These are phyloP conservation scores for Phataginus tricuspis DNA, from an alignment of 2,797 vertebrate genomes.

Conservation along the genomic window DNA sequence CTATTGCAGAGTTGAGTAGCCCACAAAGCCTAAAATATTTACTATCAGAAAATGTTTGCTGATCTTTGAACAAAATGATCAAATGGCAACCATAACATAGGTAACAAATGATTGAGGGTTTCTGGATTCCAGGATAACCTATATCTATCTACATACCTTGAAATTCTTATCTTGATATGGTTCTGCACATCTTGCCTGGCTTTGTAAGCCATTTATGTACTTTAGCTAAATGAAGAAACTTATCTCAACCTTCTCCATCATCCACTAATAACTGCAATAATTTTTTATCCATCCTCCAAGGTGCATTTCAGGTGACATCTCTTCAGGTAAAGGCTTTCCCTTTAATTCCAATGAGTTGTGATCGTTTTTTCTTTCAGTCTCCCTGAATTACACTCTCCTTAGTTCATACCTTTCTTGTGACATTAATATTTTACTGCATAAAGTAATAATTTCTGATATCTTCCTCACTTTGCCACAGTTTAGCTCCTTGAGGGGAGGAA, in stretches of 20 bases:
- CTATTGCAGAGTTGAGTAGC: not conserved
- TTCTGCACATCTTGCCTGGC: not conserved
- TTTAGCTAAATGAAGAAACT: not conserved
- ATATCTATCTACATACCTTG: not conserved
- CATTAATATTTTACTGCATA: constrained; percentile 13
- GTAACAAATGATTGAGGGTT: not conserved
- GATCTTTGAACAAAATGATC: not conserved
- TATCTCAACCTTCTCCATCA: not conserved
- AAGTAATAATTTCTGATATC: not conserved
- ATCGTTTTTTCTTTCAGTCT: not conserved
- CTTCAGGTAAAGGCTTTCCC: not conserved
- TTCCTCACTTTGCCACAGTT: not conserved
- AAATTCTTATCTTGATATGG: not conserved
- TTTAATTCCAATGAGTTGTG: not conserved
- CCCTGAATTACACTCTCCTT: not conserved
- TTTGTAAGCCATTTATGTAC: not conserved
- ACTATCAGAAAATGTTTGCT: not conserved
- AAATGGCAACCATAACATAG: not conserved
- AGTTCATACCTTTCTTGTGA: not conserved
- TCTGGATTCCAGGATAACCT: not conserved
- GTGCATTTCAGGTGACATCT: not conserved
- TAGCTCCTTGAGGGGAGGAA: not conserved
- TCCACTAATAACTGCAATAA: not conserved
- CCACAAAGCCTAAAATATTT: not conserved
- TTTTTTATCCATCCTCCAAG: not conserved